Evolutionary conservation across 2,888 invertebrate genomes (phyloP), one percentile per base, ranked within the genome.

Genomic region (Panorpa germanica): DNA sequence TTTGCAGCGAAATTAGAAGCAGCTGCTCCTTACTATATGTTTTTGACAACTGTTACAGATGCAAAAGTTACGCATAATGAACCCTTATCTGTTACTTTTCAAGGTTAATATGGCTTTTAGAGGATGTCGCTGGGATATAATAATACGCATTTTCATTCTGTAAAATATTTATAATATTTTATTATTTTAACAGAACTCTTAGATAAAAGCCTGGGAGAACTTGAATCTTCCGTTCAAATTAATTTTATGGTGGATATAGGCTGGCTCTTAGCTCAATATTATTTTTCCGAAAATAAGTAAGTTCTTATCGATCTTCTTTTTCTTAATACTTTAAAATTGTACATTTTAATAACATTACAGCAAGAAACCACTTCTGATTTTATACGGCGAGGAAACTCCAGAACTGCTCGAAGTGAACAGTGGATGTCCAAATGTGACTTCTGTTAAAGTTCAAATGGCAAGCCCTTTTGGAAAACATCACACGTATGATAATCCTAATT

Each of bases 231-330:
- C 0, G 52, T 81, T n/a, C 85, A 93, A 54, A 76, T 93, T 15
- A 93, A 86, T 52, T 93, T 85, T 44, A 83, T 91, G 80, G 76
- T 90, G 21, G 88, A 93, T 42, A 61, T 83, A 7, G 76, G 75
- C 2, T 95, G 90, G 88, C 50, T 93, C 0, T 57, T 86, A 32
- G 73, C 81, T 1, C 85, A 90, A 42, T 91, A 91, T 43, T 64
- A 71, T 42, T 70, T 70, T 42, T 75, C 74, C 30, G 76, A 76
- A 30, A 70, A 75, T 43, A 61, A 67, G 70, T 70, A 53, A 48
- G 49, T 46, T 24, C 12, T 36, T 24, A 21, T 13, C 14, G 25
- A 22, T 29, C 11, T 24, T 34, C 28, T 14, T 32, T 34, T 23
- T 20, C 24, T 28, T 28, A 25, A 17, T 22, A 30, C 3, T 34